phyloP scores from a whole-genome alignment of 2,888 invertebrate species.

The Nephrotoma flavescens region DNA sequence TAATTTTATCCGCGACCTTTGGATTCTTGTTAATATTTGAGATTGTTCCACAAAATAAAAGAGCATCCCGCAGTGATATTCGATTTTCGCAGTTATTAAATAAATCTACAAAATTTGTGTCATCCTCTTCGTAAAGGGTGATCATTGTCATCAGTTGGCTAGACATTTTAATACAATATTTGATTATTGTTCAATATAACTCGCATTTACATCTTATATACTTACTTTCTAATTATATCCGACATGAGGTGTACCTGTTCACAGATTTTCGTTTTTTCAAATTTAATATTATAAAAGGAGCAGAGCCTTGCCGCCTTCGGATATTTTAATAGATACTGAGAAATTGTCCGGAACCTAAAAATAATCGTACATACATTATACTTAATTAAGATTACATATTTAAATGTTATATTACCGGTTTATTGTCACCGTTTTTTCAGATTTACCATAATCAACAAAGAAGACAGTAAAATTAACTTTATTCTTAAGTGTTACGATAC shows the following conservation, averaged over 20 bases:
- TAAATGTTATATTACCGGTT: conserved; percentile 31
- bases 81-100: conserved; percentile 19
- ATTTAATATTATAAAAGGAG: conserved; percentile 39
- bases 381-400: neutral
- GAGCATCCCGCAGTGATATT: conserved; percentile 31
- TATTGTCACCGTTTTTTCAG: conserved; percentile 31
- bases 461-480: conserved; percentile 20
- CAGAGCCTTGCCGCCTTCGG: conserved; percentile 44
- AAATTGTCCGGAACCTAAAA: conserved; percentile 36
- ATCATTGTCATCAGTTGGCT: conserved; percentile 19
- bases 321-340: conserved; percentile 29
- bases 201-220: conserved; percentile 5
- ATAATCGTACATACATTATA: conserved; percentile 10
- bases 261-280: conserved; percentile 36
- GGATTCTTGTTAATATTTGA: neutral
- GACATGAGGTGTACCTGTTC: conserved; percentile 40
- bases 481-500: conserved; percentile 22
- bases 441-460: conserved; percentile 48
- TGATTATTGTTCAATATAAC: neutral
- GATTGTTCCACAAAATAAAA: conserved; percentile 21
- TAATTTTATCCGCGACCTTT: neutral
- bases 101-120: conserved; percentile 31
- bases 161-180: conserved; percentile 9
- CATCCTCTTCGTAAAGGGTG: conserved; percentile 16
- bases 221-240: conserved; percentile 45